These are phyloP conservation scores for Oxyteleia sp. DNA, from an alignment of 2,888 invertebrate species.

Conservation along the genomic window DNA sequence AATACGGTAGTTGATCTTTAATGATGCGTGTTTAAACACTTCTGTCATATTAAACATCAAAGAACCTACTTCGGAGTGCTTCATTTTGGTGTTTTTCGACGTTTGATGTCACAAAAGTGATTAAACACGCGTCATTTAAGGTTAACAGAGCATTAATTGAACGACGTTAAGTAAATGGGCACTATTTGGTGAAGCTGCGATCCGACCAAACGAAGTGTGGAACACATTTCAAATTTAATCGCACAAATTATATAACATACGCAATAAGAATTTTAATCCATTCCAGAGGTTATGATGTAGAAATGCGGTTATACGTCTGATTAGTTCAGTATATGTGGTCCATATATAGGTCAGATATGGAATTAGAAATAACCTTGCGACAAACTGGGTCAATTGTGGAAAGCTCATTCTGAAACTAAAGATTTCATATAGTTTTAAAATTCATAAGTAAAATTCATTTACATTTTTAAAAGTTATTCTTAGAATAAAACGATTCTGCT, in stretches of 20 bases:
- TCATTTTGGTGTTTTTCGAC: conserved; percentile 35
- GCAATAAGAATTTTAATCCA: too few relatives aligned
- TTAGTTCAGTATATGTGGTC: too few relatives aligned
- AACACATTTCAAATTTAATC: conserved; percentile 23
- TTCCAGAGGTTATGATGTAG: too few relatives aligned
- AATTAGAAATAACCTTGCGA: too few relatives aligned
- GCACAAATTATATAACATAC: neutral
- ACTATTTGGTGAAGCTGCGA: conserved; percentile 33
- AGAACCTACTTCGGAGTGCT: conserved; percentile 24
- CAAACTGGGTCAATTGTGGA: too few relatives aligned
- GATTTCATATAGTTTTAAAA: too few relatives aligned
- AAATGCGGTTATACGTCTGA: too few relatives aligned
- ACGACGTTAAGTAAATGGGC: conserved; percentile 39
- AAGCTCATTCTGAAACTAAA: too few relatives aligned
- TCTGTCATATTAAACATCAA: conserved; percentile 57
- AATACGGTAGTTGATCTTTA: conserved; percentile 41
- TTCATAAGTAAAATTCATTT: too few relatives aligned
- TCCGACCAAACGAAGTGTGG: conserved; percentile 18
- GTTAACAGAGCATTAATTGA: conserved; percentile 48
- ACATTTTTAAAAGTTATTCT: too few relatives aligned
- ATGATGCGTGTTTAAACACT: conserved; percentile 47
- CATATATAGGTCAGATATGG: too few relatives aligned
- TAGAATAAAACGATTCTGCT: too few relatives aligned
- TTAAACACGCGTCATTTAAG: conserved; percentile 57
- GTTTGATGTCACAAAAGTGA: conserved; percentile 49